Evolutionary conservation across 2,888 invertebrate genomes (phyloP).

Genomic region (Torymus tubicola): DNA sequence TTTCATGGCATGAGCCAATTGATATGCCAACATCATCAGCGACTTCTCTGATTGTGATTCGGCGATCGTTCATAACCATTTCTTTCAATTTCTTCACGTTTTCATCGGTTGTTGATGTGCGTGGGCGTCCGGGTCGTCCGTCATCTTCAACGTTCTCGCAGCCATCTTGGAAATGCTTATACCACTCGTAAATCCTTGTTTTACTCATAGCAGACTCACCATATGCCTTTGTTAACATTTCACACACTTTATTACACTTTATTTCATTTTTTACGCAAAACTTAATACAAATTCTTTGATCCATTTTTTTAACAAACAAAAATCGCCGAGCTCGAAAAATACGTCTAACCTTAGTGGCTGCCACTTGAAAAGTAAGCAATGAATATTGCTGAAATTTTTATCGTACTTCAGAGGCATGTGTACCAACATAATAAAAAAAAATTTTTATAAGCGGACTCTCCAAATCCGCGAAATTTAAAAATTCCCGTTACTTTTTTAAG

Average conservation of each 20-base stretch:
- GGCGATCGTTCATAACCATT: too few relatives aligned
- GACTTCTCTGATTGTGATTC: too few relatives aligned
- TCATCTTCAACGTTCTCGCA: constrained; percentile 43
- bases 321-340: constrained; percentile 44
- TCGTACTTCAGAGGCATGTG: constrained; percentile 18
- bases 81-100: not conserved
- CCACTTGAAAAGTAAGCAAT: constrained; percentile 16
- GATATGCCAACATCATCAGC: too few relatives aligned
- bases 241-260: constrained; percentile 21
- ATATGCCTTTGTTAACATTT: constrained; percentile 46
- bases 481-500: constrained; percentile 48
- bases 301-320: constrained; percentile 45
- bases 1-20: too few relatives aligned
- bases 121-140: constrained; percentile 19
- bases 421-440: constrained; percentile 47
- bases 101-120: constrained; percentile 19
- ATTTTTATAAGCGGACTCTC: constrained; percentile 29
- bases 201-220: constrained; percentile 30
- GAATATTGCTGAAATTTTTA: constrained; percentile 27
- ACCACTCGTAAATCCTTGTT: constrained; percentile 5
- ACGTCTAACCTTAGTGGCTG: too few relatives aligned
- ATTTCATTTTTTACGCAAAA: too few relatives aligned
- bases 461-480: constrained; percentile 42
- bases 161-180: constrained; percentile 32
- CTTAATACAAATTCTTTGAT: too few relatives aligned